phyloP scores from a whole-genome alignment of 1,140 invertebrate species.

The Manduca sexta region DNA sequence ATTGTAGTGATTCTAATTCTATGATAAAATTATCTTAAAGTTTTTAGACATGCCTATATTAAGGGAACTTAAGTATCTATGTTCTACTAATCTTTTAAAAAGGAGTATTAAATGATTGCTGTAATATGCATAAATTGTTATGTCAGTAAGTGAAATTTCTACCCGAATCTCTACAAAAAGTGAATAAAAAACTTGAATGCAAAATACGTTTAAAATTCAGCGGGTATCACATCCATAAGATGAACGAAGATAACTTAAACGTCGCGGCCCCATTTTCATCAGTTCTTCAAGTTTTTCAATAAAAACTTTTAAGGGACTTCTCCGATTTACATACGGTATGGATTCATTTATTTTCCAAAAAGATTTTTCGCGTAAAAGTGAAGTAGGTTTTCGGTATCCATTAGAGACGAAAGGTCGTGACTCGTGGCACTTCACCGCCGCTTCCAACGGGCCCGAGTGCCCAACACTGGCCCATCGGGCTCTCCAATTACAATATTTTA shows the following conservation, averaged over 20 bases:
- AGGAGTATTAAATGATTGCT: too few relatives aligned
- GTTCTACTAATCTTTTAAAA: too few relatives aligned
- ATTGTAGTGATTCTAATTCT: too few relatives aligned
- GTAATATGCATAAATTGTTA: too few relatives aligned
- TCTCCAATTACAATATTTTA: constrained; percentile 49
- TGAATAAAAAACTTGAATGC: constrained; percentile 11
- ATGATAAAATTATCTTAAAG: too few relatives aligned
- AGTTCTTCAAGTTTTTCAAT: constrained; percentile 70
- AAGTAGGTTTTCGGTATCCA: constrained; percentile 51
- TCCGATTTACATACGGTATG: constrained; percentile 67
- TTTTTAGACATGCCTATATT: too few relatives aligned
- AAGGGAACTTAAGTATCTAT: too few relatives aligned
- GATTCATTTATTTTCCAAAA: constrained; percentile 64
- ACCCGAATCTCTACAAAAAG: too few relatives aligned
- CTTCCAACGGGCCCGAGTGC: constrained; percentile 8
- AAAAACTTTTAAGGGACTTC: constrained; percentile 66
- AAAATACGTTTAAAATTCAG: constrained; percentile 34
- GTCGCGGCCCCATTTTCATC: constrained; percentile 58
- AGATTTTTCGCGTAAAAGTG: constrained; percentile 54
- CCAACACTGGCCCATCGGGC: constrained; percentile 23
- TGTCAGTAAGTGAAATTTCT: too few relatives aligned
- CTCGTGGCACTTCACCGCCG: constrained; percentile 31
- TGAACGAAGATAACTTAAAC: constrained; percentile 44
- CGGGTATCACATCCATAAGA: constrained; percentile 46
- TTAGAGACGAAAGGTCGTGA: constrained; percentile 48